Conservation (phyloP, 1,140 invertebrate species). For the Mizuhopecten yessoensis region DNA sequence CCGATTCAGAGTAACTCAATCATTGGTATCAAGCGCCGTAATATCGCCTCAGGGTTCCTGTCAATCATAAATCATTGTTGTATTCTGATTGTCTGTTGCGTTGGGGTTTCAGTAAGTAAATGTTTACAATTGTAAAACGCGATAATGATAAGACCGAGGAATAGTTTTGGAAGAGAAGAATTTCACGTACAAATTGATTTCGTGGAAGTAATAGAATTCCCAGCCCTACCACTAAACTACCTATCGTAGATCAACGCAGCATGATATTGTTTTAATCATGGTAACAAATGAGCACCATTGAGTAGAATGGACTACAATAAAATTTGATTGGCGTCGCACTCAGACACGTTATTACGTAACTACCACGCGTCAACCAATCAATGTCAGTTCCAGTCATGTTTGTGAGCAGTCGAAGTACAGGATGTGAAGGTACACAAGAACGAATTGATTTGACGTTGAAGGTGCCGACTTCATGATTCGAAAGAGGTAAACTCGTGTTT, state of each 20-base stretch:
- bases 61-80: neutral
- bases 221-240: neutral
- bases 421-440: too few relatives aligned
- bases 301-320: neutral
- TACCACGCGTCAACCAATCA: neutral
- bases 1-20: neutral
- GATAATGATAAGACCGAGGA: neutral
- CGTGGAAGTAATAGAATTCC: neutral
- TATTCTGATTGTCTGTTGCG: neutral
- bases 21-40: neutral
- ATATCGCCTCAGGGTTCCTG: neutral
- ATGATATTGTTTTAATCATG: neutral
- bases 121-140: neutral
- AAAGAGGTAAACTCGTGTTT: too few relatives aligned
- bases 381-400: neutral
- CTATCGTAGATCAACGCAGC: neutral
- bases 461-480: too few relatives aligned
- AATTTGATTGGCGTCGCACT: neutral
- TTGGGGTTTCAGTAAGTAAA: neutral
- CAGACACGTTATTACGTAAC: neutral
- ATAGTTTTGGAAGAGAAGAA: neutral
- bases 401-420: too few relatives aligned
- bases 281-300: neutral
- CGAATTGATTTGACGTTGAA: too few relatives aligned
- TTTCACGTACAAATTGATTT: neutral